Conservation (phyloP, 2,113 vertebrate genomes). For the Chroicocephalus ridibundus region DNA sequence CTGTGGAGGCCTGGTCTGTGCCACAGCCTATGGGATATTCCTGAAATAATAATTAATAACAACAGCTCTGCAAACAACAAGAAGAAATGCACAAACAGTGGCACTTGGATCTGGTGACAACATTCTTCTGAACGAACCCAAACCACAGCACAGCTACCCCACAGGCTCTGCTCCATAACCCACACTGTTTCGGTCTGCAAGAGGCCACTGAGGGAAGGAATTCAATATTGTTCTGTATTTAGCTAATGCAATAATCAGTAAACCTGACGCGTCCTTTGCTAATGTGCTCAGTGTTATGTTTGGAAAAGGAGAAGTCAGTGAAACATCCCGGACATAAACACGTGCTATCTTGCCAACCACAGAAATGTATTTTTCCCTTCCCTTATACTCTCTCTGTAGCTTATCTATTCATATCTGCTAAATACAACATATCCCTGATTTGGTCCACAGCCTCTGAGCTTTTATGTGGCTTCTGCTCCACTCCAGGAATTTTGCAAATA, state of each 20-base stretch:
- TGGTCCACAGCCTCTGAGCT: neutral
- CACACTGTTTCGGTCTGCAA: neutral
- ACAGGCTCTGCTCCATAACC: neutral
- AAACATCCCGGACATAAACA: neutral
- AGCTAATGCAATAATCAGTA: neutral
- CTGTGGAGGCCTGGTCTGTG: neutral
- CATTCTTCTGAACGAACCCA: neutral
- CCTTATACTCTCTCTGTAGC: neutral
- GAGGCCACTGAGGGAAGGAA: neutral
- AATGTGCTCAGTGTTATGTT: neutral
- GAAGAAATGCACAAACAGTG: neutral
- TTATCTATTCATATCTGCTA: neutral
- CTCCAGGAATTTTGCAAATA: slow-evolving; percentile 19
- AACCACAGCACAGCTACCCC: neutral
- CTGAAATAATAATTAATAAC: neutral
- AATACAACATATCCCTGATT: neutral
- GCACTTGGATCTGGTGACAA: neutral
- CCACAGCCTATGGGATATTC: neutral
- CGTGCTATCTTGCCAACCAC: neutral
- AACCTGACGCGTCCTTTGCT: neutral
- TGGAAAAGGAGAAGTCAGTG: neutral
- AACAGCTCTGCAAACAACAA: neutral
- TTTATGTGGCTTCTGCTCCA: slow-evolving; percentile 7
- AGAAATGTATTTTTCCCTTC: neutral
- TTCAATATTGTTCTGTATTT: neutral